A percentile compares a stretch with the other conserved stretches of the same genome.
Evolutionary conservation across 2,113 vertebrate genomes (phyloP).

Genomic region (Hymenochirus boettgeri): DNA sequence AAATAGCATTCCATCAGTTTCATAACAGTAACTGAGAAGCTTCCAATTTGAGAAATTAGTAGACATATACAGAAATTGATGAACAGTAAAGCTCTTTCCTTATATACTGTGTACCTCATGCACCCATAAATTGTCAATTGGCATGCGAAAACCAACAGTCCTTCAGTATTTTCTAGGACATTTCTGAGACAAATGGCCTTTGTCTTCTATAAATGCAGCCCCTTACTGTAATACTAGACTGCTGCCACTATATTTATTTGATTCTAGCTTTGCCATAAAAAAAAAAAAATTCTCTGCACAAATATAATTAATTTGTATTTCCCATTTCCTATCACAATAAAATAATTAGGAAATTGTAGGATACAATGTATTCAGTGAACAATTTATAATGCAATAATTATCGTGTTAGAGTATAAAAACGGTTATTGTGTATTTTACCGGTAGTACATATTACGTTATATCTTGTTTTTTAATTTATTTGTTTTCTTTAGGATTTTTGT

Average conservation of each 20-base stretch:
- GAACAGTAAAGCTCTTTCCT: conserved; percentile 34
- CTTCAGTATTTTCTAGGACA: background rate
- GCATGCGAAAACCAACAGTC: conserved; percentile 1
- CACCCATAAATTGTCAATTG: conserved; percentile 26
- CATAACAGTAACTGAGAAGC: background rate
- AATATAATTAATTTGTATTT: background rate
- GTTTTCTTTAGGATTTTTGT: no score
- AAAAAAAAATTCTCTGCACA: background rate
- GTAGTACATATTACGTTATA: no score
- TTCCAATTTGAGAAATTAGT: conserved; percentile 14
- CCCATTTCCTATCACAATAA: no score
- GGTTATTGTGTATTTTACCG: no score
- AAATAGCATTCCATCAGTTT: background rate
- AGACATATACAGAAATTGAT: conserved; percentile 16
- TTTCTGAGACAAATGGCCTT: conserved; percentile 11
- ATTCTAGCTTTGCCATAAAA: background rate
- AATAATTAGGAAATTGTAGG: no score
- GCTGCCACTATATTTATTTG: conserved; percentile 6
- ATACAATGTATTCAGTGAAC: background rate
- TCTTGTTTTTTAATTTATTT: no score
- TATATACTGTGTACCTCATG: conserved; percentile 11
- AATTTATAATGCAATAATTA: no score
- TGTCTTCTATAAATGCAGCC: conserved; percentile 15
- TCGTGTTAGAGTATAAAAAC: no score
- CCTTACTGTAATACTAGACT: background rate